Evolutionary conservation across 2,797 vertebrate genomes (phyloP), one percentile per base, ranked within the genome.

Genomic region (Fistularia tabacaria): DNA sequence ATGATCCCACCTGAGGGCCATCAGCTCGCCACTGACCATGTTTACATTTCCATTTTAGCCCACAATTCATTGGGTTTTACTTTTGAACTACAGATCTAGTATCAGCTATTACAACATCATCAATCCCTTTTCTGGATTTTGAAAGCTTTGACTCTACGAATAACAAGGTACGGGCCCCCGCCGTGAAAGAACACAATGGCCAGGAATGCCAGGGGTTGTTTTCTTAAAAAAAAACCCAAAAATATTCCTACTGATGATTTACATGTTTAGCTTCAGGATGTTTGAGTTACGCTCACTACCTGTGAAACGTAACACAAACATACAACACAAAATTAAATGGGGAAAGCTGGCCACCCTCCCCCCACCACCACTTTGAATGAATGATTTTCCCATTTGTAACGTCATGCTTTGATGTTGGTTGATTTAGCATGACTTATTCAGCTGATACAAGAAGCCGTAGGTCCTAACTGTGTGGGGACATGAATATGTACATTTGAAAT

Each of bases 401-500:
- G 2, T 12, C n/a, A n/a, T n/a, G n/a, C 43, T 63, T 59, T 57
- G 53, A 25, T 66, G 56, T 39, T 36, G 1, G 36, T 55, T 53
- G 36, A 48, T n/a, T 41, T 4, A 46, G 12, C 12, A 12, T 37
- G 1, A 62, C 36, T 37, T 36, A 66, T 62, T 54, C 38, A 54
- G 52, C 50, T 36, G 49, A 57, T 41, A 64, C 36, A 46, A 62
- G 49, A 69, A 5, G 25, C 25, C 5, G 25, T 25, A 25, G 25
- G 25, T 25, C 46, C 14, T 45, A 12, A 0, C 43, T 73, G 79
- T 84, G 81, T 80, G 87, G 82, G 88, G 88, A 81, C 83, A 83
- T 76, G 81, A 89, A 89, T 88, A 91, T 90, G 84, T 90, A 90
- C 87, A 90, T 89, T 84, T 50, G 12, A 85, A 87, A 87, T 25